Evolutionary conservation across 1,140 invertebrate genomes (phyloP), one percentile per base, ranked within the genome.

Genomic region (Aphelinus atriplicis): DNA sequence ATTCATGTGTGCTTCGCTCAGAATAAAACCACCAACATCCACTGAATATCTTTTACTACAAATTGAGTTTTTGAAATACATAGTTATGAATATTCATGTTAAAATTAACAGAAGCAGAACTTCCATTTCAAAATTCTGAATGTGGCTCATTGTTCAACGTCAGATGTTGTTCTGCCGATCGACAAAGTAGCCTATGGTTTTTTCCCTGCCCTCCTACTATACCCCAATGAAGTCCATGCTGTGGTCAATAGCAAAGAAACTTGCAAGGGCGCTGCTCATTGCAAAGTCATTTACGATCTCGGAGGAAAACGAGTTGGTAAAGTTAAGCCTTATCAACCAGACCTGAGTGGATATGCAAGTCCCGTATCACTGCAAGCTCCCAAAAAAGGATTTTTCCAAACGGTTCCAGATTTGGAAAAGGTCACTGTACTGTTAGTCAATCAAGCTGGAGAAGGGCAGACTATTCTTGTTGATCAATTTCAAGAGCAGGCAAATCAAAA

Each of bases 281-380:
- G 69, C 51, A 53, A 10, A 62, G 48, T 71, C 5, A 42, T 42
- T 1, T 71, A 42, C 26, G 51, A 71, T 9, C 42, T 63, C 3
- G 42, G 63, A 0, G 69, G 69, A 2, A 63, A 63, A 62, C 69
- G 63, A 63, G 55, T 63, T n/a, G 69, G 69, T 10, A 5, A 55
- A 47, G 42, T 57, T 10, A 10, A 61, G 7, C 60, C 60, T 2
- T 71, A 71, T 43, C 3, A 53, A 45, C 7, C 58, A 10, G 10
- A 71, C 26, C 7, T 63, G 1, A 9, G 6, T 3, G 9, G 26
- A n/a, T 71, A 71, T n/a, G 58, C 58, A 26, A 63, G 9, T 55
- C 46, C 69, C 5, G 69, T 71, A 6, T 71, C 69, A 4, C 9
- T 1, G 6, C 1, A 3, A n/a, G 9, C 3, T n/a, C 69, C 60